A percentile compares a stretch with the other conserved stretches of the same genome.
These are phyloP conservation scores for Tetramorium simillimum DNA, from an alignment of 1,140 invertebrate genomes.

Conservation along the genomic window DNA sequence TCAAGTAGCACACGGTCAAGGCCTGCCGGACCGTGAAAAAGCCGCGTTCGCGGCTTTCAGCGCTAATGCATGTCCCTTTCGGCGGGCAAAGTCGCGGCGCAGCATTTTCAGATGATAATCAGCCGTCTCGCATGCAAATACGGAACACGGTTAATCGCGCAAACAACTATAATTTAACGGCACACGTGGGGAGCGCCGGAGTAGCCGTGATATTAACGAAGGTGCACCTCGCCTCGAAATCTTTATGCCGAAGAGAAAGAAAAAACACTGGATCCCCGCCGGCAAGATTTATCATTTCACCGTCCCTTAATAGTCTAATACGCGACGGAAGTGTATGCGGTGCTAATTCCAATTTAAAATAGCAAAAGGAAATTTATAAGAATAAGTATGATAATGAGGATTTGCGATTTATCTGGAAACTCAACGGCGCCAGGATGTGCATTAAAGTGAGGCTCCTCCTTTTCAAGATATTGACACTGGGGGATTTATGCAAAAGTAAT, in stretches of 20 bases:
- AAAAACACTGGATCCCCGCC: neutral
- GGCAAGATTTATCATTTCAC: neutral
- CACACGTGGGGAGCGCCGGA: conserved; percentile 25
- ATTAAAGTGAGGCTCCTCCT: neutral
- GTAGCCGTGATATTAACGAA: conserved; percentile 37
- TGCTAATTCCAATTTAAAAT: neutral
- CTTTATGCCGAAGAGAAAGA: neutral
- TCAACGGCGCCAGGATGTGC: neutral
- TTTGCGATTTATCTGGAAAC: neutral
- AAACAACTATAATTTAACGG: conserved; percentile 65
- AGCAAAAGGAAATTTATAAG: neutral
- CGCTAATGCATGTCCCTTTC: conserved; percentile 49
- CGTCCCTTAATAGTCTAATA: neutral
- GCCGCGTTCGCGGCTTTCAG: conserved; percentile 26
- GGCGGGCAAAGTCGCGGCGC: conserved; percentile 10
- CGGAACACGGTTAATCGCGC: conserved; percentile 61
- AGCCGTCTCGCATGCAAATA: conserved; percentile 60
- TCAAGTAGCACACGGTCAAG: conserved; percentile 52
- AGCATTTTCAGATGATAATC: conserved; percentile 66
- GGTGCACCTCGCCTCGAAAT: neutral
- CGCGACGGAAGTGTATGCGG: neutral
- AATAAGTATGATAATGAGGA: neutral
- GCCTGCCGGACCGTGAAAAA: conserved; percentile 54
- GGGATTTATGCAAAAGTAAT: conserved; percentile 29
- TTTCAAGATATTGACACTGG: neutral